phyloP scores from a whole-genome alignment of 37 sponge, comb jelly and placozoan species.

The Lycopodina hypogea region DNA sequence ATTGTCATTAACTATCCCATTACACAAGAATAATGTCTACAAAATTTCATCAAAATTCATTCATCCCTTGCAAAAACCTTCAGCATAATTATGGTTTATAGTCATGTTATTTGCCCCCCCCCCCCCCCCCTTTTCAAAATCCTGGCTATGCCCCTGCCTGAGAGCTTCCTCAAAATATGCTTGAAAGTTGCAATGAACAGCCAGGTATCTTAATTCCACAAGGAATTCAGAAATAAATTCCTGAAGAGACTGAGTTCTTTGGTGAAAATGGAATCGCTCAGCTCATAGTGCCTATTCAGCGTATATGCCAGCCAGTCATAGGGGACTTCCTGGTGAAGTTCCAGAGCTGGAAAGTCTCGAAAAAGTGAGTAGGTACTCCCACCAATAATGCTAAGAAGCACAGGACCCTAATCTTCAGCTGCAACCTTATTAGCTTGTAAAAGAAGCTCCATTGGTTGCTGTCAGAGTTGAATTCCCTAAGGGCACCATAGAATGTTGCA shows the following conservation, averaged over 20 bases:
- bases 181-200: not conserved
- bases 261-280: not conserved
- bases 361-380: not conserved
- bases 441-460: not conserved
- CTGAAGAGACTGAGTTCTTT: not conserved
- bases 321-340: not conserved
- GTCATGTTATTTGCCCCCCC: too few relatives aligned
- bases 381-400: not conserved
- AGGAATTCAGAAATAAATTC: not conserved
- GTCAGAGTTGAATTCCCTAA: not conserved
- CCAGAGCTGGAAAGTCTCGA: not conserved
- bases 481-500: not conserved
- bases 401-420: too few relatives aligned
- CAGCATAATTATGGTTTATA: too few relatives aligned
- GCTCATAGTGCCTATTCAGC: not conserved
- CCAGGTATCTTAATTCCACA: too few relatives aligned
- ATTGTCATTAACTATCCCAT: too few relatives aligned
- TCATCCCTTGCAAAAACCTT: too few relatives aligned
- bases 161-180: not conserved
- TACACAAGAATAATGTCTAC: too few relatives aligned
- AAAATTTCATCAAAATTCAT: too few relatives aligned
- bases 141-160: too few relatives aligned
- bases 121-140: too few relatives aligned
- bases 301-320: not conserved
- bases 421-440: not conserved